A percentile compares a stretch with the other conserved stretches of the same genome.
Conservation (phyloP, 2,113 vertebrate species). For the Oostethus manadensis region DNA sequence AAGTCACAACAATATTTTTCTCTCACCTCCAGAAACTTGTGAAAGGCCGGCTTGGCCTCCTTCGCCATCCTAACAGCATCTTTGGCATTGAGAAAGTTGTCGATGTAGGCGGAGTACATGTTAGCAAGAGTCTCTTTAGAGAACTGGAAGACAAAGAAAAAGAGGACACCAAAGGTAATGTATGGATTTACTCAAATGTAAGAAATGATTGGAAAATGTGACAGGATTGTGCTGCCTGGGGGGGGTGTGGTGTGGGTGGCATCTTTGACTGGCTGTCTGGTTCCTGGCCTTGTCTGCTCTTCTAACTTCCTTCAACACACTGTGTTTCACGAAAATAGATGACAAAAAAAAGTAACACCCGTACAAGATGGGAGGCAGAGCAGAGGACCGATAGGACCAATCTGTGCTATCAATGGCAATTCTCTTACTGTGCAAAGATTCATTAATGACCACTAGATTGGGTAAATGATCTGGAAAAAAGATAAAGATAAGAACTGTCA, state of each 20-base stretch:
- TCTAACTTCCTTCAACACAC: background rate
- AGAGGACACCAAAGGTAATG: background rate
- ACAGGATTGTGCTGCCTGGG: background rate
- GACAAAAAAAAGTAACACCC: too few relatives aligned
- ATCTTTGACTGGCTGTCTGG: too few relatives aligned
- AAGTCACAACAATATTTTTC: too few relatives aligned
- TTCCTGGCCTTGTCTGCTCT: background rate
- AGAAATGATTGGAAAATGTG: background rate
- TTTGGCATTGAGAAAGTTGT: slow-evolving; percentile 98
- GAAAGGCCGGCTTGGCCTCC: slow-evolving; percentile 91
- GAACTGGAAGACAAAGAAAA: slow-evolving; percentile 73
- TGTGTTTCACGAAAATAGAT: too few relatives aligned
- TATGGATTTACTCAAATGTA: background rate
- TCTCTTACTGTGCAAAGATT: too few relatives aligned
- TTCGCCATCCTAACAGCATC: slow-evolving; percentile 93
- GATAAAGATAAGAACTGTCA: too few relatives aligned
- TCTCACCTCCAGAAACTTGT: slow-evolving; percentile 94
- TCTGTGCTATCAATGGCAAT: too few relatives aligned
- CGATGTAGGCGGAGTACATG: slow-evolving; percentile 96
- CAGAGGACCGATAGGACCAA: too few relatives aligned
- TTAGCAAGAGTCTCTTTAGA: slow-evolving; percentile 93
- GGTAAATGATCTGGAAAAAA: too few relatives aligned
- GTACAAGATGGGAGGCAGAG: too few relatives aligned
- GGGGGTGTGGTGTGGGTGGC: too few relatives aligned
- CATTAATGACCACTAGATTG: too few relatives aligned